Base-by-base conservation (phyloP, 2,888 invertebrate genomes). In the Rotaria socialis region DNA sequence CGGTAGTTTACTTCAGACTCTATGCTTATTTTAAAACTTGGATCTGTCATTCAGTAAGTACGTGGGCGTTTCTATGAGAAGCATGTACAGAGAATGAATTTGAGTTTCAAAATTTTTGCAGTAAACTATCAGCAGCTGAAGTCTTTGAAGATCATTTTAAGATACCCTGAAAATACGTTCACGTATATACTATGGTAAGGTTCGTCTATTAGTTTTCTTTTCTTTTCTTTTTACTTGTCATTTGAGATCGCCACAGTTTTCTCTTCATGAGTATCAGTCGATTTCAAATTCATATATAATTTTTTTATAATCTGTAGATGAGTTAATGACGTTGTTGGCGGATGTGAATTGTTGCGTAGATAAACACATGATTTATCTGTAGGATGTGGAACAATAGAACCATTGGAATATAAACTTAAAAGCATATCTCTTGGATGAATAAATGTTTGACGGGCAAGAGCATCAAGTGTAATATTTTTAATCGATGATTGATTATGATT, bases 401-500 rank as follows among this genome's bases (percentile, higher is more conserved):
- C 27, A 35, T 67, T 67, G 4, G 19, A 27, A 67, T 67, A 67
- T 67, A 67, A 67, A 19, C 35, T 41, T 27, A 35, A 67, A 35
- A 67, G 67, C 35, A 67, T 67, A 67, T 67, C 67, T 19, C 35
- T 24, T 35, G 67, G 67, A 67, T 67, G 67, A 41, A 67, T 67
- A 67, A 35, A 35, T 35, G 27, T 67, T 27, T 67, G 27, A 6
- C 35, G 67, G 35, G 67, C 67, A 19, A 67, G 35, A 35, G 67
- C 7, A 67, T 35, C 35, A 5, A 67, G 67, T 67, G 67, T 41
- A 67, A 67, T 16, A 16, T 27, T 67, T 67, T 67, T 27, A 2
- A 35, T 67, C 7, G 16, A 19, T 35, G 67, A 35, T 14, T 35
- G 16, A 19, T 67, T 41, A 16, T 35, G 35, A 67, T 35, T 67